Evolutionary conservation across 2,888 invertebrate genomes (phyloP).

Genomic region (Morpho helenor): DNA sequence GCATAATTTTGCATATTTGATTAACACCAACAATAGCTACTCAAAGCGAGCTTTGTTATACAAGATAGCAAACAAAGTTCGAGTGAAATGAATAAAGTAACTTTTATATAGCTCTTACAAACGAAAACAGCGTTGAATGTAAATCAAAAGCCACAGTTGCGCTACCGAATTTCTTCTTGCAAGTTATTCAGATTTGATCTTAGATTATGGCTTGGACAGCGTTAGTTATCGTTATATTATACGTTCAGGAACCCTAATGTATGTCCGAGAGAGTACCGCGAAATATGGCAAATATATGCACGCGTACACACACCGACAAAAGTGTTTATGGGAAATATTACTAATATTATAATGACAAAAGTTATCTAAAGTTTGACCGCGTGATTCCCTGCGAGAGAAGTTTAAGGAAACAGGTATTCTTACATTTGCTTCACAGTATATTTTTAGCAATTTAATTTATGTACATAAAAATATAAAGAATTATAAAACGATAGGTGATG

Average conservation of each 20-base stretch:
- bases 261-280: conserved; percentile 34
- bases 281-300: conserved; percentile 49
- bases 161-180: conserved; percentile 35
- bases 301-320: conserved; percentile 37
- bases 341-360: too few species aligned
- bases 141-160: conserved; percentile 28
- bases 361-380: too few species aligned
- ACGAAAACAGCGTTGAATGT: conserved; percentile 31
- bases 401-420: too few species aligned
- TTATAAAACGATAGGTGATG: too few species aligned
- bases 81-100: conserved; percentile 8
- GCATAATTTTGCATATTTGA: background rate
- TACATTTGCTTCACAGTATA: too few species aligned
- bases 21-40: too few species aligned
- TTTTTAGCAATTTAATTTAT: too few species aligned
- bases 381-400: too few species aligned
- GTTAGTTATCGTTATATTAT: conserved; percentile 48
- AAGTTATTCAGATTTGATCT: conserved; percentile 46
- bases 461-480: too few species aligned
- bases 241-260: conserved; percentile 36
- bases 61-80: background rate
- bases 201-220: conserved; percentile 44
- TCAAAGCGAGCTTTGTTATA: too few species aligned
- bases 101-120: conserved; percentile 19
- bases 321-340: conserved; percentile 10